These are phyloP conservation scores for Dysmachus trigonus DNA, from an alignment of 2,888 invertebrate genomes.

Conservation along the genomic window DNA sequence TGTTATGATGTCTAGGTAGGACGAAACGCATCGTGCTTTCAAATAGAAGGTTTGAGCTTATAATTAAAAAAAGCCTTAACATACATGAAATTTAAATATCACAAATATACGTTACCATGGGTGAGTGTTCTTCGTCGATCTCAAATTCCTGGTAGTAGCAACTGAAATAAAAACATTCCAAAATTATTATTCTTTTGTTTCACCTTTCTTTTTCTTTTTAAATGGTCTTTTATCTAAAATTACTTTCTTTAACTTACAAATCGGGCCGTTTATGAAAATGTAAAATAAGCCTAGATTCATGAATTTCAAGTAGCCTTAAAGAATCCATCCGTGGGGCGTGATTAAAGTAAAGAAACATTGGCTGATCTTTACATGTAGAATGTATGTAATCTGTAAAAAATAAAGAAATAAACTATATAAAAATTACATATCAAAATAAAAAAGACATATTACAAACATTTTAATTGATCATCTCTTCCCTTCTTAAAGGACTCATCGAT, in stretches of 20 bases:
- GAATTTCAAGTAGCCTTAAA: conserved; percentile 69
- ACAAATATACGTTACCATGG: neutral
- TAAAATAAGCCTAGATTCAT: conserved; percentile 67
- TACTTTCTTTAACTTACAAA: conserved; percentile 51
- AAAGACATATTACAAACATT: conserved; percentile 53
- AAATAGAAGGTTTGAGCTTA: too few relatives aligned
- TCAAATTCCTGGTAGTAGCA: conserved; percentile 51
- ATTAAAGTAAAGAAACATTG: conserved; percentile 61
- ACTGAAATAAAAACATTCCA: conserved; percentile 36
- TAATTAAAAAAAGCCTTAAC: neutral
- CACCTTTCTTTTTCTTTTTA: too few relatives aligned
- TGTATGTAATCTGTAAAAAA: conserved; percentile 55
- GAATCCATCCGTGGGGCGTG: conserved; percentile 74
- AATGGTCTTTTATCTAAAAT: neutral
- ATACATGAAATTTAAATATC: too few relatives aligned
- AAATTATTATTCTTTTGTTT: too few relatives aligned
- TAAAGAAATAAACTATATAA: neutral
- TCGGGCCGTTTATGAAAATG: conserved; percentile 70
- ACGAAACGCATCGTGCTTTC: too few relatives aligned
- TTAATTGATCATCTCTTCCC: conserved; percentile 76
- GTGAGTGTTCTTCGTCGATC: neutral
- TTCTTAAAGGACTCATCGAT: conserved; percentile 71
- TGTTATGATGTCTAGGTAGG: too few relatives aligned
- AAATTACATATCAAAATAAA: neutral
- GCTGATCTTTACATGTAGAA: conserved; percentile 52